Conservation (phyloP, 2,888 invertebrate genomes). For the Orthosia cruda region DNA sequence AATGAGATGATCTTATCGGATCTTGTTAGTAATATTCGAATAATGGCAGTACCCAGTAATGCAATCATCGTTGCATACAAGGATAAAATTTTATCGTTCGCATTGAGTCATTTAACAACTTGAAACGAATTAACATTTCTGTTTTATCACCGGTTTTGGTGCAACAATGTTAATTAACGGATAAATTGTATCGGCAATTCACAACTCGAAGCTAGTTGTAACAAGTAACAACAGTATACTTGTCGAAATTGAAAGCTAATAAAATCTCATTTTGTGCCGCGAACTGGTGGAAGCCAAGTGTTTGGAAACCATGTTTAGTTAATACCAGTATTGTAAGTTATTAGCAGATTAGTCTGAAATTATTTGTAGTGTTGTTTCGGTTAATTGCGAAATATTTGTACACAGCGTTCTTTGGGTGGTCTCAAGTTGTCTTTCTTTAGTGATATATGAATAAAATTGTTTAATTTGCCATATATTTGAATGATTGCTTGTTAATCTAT, state of each 20-base stretch:
- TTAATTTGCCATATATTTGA: slow-evolving; percentile 11
- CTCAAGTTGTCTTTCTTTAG: background rate
- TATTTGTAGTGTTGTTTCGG: slow-evolving; percentile 27
- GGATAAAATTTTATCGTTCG: slow-evolving; percentile 17
- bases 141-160: slow-evolving; percentile 30
- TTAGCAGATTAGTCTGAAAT: slow-evolving; percentile 19
- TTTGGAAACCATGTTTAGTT: slow-evolving; percentile 45
- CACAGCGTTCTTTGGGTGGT: slow-evolving; percentile 5
- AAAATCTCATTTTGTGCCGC: slow-evolving; percentile 19
- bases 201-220: slow-evolving; percentile 1
- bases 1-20: slow-evolving; percentile 47
- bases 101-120: slow-evolving; percentile 23
- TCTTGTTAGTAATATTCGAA: slow-evolving; percentile 15
- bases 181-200: slow-evolving; percentile 22
- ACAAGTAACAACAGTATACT: slow-evolving; percentile 8
- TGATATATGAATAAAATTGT: slow-evolving; percentile 1
- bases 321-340: slow-evolving; percentile 23
- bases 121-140: slow-evolving; percentile 16
- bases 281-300: slow-evolving; percentile 25
- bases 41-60: slow-evolving; percentile 12
- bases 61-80: slow-evolving; percentile 21
- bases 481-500: background rate
- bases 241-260: slow-evolving; percentile 41
- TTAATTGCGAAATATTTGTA: slow-evolving; percentile 36
- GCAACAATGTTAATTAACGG: slow-evolving; percentile 20